Percentiles rank a stretch among this genome's conserved stretches.
phyloP scores from a whole-genome alignment of 1,140 invertebrate genomes.

The Apis cerana region DNA sequence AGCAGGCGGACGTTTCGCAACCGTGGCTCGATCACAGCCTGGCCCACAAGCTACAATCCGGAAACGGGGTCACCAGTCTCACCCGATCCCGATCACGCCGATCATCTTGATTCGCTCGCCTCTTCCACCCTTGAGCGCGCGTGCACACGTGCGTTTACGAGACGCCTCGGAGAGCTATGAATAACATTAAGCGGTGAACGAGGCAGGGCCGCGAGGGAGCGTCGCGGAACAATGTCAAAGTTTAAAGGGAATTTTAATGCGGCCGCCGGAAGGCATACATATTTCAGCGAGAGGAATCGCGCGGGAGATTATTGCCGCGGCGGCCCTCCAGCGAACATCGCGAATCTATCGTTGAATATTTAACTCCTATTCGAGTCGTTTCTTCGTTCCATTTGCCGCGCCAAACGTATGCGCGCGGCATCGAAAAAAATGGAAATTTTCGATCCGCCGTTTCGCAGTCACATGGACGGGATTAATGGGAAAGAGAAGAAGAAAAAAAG shows the following conservation, averaged over 20 bases:
- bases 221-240: conserved; percentile 49
- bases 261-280: conserved; percentile 52
- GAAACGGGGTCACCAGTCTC: conserved; percentile 21
- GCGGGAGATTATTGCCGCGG: conserved; percentile 43
- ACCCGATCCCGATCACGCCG: not conserved
- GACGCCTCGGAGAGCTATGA: conserved; percentile 39
- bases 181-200: conserved; percentile 46
- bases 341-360: conserved; percentile 53
- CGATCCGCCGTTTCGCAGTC: not conserved
- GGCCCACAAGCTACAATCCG: not conserved
- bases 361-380: conserved; percentile 39
- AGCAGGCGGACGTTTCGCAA: not conserved
- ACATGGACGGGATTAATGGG: too few species aligned
- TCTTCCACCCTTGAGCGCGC: not conserved
- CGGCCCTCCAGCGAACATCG: not conserved
- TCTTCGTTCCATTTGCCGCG: conserved; percentile 31
- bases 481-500: too few species aligned
- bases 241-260: conserved; percentile 52
- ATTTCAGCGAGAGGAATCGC: conserved; percentile 41
- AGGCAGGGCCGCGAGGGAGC: conserved; percentile 18
- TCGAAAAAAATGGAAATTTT: not conserved
- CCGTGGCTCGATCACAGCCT: conserved; percentile 6
- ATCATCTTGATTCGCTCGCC: conserved; percentile 11
- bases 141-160: conserved; percentile 7
- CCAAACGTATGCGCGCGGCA: not conserved